These are phyloP conservation scores for Arvicanthis niloticus DNA, from an alignment of 2,113 vertebrate species.

Conservation along the genomic window DNA sequence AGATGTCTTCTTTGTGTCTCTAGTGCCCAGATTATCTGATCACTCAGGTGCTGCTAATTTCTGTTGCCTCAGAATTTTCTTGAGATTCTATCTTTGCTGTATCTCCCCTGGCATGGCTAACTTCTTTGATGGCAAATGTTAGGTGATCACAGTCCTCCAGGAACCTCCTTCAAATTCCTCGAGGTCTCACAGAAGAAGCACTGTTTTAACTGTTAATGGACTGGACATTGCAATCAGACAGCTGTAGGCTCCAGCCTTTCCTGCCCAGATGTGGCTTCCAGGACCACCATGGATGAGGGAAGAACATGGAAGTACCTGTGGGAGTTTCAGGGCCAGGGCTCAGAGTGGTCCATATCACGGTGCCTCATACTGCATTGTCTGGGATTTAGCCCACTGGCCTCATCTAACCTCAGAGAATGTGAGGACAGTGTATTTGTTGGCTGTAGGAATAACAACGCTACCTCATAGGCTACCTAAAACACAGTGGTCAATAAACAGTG, in stretches of 20 bases:
- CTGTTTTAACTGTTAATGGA: background rate
- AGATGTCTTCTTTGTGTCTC: too few relatives aligned
- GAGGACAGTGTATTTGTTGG: background rate
- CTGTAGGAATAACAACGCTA: background rate
- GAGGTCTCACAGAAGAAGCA: background rate
- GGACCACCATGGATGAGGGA: background rate
- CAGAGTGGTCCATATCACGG: background rate
- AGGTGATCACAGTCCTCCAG: background rate
- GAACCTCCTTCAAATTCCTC: background rate
- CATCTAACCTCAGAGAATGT: background rate
- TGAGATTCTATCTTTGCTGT: background rate
- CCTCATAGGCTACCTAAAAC: background rate
- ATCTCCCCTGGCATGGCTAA: background rate
- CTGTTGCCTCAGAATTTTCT: background rate
- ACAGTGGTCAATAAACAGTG: background rate
- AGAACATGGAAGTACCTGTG: background rate
- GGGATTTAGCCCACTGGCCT: background rate
- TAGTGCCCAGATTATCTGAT: background rate
- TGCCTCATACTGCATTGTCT: background rate
- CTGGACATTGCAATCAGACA: background rate
- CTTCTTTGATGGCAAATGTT: background rate
- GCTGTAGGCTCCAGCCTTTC: background rate
- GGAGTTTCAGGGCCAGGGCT: background rate
- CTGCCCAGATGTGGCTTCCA: background rate
- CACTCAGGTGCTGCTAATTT: background rate